Percentiles rank a stretch among this genome's conserved stretches.
These are phyloP conservation scores for Ochlodes sylvanus DNA, from an alignment of 2,888 invertebrate genomes.

Conservation along the genomic window DNA sequence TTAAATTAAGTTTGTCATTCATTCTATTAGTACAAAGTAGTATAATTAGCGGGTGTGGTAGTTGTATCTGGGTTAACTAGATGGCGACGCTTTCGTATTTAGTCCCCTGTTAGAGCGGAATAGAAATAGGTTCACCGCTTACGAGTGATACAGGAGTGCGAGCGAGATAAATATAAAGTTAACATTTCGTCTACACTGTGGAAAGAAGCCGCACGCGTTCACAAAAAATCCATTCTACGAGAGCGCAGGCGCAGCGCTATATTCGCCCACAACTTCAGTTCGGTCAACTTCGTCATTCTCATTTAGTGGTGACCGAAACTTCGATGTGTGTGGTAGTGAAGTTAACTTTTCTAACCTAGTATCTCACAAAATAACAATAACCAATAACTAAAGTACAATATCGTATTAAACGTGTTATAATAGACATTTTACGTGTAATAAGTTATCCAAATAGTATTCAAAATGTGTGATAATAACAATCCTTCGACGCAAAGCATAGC, in stretches of 20 bases:
- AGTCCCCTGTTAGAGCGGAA: constrained; percentile 57
- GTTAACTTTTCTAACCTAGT: constrained; percentile 83
- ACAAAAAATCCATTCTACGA: constrained; percentile 77
- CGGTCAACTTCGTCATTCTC: constrained; percentile 82
- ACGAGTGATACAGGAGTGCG: constrained; percentile 46
- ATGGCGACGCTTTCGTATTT: constrained; percentile 67
- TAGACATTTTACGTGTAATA: constrained; percentile 77
- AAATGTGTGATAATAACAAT: constrained; percentile 84
- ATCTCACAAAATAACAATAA: constrained; percentile 83
- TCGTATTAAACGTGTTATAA: constrained; percentile 73
- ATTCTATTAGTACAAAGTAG: constrained; percentile 34
- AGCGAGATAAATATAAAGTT: constrained; percentile 68
- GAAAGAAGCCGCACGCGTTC: constrained; percentile 79
- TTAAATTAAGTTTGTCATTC: constrained; percentile 32
- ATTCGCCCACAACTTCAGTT: constrained; percentile 82
- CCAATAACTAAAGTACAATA: constrained; percentile 81
- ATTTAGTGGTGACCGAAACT: constrained; percentile 83
- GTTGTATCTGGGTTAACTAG: constrained; percentile 65
- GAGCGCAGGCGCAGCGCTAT: constrained; percentile 80
- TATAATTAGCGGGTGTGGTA: constrained; percentile 50
- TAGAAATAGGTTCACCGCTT: constrained; percentile 32
- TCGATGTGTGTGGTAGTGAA: constrained; percentile 84
- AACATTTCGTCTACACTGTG: constrained; percentile 80
- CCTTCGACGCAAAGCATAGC: constrained; percentile 98
- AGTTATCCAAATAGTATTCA: constrained; percentile 74